Evolutionary conservation across 2,113 vertebrate species (phyloP).

Genomic region (Todiramphus chloris): DNA sequence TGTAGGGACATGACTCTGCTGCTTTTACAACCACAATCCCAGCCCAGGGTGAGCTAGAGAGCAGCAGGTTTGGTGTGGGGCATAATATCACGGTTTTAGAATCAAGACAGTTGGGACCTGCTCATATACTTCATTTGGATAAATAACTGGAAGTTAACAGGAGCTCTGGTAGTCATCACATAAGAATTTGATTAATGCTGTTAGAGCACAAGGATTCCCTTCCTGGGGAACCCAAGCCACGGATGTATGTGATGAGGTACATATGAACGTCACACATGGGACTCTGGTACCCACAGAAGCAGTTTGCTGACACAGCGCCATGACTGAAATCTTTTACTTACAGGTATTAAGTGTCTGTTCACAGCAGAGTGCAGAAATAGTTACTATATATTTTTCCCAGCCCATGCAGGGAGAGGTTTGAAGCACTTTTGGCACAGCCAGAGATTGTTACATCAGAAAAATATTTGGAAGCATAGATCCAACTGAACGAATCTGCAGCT

Average conservation of each 20-base stretch:
- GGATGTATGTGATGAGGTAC: background rate
- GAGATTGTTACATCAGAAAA: constrained; percentile 30
- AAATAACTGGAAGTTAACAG: background rate
- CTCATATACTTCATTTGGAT: background rate
- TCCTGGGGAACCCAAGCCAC: background rate
- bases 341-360: background rate
- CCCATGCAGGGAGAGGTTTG: background rate
- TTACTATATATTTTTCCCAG: background rate
- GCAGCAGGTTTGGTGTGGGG: background rate
- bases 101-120: background rate
- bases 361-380: background rate
- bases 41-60: background rate
- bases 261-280: background rate
- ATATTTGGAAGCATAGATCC: constrained; percentile 44
- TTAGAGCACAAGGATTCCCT: background rate
- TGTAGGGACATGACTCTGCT: background rate
- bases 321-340: background rate
- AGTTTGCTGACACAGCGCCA: background rate
- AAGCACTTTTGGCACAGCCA: background rate
- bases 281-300: background rate
- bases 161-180: background rate
- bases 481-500: constrained; percentile 35
- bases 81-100: background rate
- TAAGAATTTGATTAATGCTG: background rate
- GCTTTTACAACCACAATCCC: background rate